These are phyloP conservation scores for Australoheros facetus DNA, from an alignment of 2,797 vertebrate genomes.

Conservation along the genomic window DNA sequence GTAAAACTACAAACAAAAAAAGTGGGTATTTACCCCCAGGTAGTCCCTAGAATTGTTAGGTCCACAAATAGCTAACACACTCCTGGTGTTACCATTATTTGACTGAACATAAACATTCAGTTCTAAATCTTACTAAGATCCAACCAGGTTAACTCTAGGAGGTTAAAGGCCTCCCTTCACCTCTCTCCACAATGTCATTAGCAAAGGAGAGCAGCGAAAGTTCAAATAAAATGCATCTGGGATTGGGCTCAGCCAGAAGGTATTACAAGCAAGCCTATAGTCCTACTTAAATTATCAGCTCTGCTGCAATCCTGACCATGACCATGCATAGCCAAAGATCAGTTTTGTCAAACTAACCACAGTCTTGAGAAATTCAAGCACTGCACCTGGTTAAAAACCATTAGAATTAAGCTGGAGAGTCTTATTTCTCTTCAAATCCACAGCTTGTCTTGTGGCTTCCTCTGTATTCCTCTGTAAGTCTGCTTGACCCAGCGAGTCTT, in stretches of 20 bases:
- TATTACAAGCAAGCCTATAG: slow-evolving; percentile 18
- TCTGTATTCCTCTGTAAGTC: background rate
- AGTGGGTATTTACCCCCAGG: too few species aligned
- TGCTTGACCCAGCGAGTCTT: background rate
- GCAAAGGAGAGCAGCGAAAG: background rate
- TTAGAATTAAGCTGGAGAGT: background rate
- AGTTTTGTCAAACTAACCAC: slow-evolving; percentile 19
- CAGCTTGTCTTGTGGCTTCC: background rate
- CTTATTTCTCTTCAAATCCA: slow-evolving; percentile 7
- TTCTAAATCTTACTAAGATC: background rate
- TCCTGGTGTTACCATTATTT: background rate
- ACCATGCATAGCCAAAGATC: slow-evolving; percentile 1
- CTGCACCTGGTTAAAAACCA: slow-evolving; percentile 1
- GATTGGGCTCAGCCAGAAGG: background rate
- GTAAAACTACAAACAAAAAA: too few species aligned
- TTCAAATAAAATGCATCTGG: slow-evolving; percentile 1
- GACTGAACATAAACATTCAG: background rate
- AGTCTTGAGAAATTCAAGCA: slow-evolving; percentile 17
- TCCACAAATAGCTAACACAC: too few species aligned
- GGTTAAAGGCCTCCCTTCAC: background rate
- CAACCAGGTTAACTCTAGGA: background rate
- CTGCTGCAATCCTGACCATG: slow-evolving; percentile 15
- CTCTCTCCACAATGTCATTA: background rate
- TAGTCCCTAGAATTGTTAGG: too few species aligned
- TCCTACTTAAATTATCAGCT: slow-evolving; percentile 14